A percentile compares a stretch with the other conserved stretches of the same genome.
phyloP scores from a whole-genome alignment of 2,113 vertebrate genomes.

The Thinocorus orbignyianus region DNA sequence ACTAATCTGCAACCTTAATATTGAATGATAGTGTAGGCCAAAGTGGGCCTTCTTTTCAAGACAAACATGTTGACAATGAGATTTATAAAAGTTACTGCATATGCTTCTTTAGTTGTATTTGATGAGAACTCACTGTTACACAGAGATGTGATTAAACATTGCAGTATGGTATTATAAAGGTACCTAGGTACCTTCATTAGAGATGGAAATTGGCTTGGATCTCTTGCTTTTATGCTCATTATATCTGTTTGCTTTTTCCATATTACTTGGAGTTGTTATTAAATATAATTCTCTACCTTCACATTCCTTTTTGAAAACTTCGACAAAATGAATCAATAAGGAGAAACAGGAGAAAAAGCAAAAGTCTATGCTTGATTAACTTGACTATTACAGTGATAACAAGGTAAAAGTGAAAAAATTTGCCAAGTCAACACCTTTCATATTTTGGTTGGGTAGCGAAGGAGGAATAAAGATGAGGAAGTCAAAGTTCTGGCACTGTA shows the following conservation, averaged over 20 bases:
- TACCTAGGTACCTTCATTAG: neutral
- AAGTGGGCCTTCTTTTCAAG: neutral
- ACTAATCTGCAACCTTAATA: neutral
- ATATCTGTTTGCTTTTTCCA: neutral
- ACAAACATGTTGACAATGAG: neutral
- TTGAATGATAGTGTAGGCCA: neutral
- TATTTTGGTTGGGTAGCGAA: neutral
- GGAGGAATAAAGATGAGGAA: neutral
- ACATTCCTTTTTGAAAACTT: neutral
- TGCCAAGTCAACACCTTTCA: neutral
- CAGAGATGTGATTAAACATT: too few relatives aligned
- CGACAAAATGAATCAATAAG: neutral
- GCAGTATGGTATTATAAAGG: constrained; percentile 43
- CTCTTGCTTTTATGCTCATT: constrained; percentile 55
- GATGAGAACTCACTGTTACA: constrained; percentile 38
- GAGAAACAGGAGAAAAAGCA: neutral
- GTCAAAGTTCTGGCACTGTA: neutral
- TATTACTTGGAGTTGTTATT: constrained; percentile 34
- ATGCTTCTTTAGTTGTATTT: constrained; percentile 41
- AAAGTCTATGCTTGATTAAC: neutral
- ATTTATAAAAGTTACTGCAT: constrained; percentile 5
- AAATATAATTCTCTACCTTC: neutral
- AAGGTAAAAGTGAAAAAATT: neutral
- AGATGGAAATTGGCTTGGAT: constrained; percentile 25
- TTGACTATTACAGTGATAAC: neutral